Evolutionary conservation across 2,888 invertebrate genomes (phyloP).

Genomic region (Ichneumoninae sp.): DNA sequence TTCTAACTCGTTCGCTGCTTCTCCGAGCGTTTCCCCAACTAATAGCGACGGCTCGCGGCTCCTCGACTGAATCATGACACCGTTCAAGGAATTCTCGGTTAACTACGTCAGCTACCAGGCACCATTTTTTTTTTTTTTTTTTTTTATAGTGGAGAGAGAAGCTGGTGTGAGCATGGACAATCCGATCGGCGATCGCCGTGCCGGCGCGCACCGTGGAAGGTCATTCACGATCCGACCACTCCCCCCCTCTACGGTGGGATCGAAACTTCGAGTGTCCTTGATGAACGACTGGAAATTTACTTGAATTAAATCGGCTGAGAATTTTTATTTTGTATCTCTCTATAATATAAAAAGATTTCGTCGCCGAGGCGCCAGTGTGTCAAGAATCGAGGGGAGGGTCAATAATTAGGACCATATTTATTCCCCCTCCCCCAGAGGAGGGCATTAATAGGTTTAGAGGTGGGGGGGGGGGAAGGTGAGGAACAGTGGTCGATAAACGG

Average conservation of each 20-base stretch:
- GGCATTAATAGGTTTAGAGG: too few relatives aligned
- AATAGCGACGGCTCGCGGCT: constrained; percentile 13
- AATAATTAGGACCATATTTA: too few relatives aligned
- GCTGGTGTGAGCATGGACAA: not conserved
- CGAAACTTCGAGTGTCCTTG: not conserved
- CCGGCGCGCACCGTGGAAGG: constrained; percentile 29
- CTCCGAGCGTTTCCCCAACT: constrained; percentile 24
- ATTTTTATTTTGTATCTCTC: not conserved
- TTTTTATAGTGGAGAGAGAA: not conserved
- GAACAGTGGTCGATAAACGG: too few relatives aligned
- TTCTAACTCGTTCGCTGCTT: constrained; percentile 54
- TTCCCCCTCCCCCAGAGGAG: too few relatives aligned
- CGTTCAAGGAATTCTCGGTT: constrained; percentile 59
- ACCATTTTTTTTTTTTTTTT: constrained; percentile 36
- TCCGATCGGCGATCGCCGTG: constrained; percentile 17
- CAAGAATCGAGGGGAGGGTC: too few relatives aligned
- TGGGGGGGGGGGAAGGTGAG: too few relatives aligned
- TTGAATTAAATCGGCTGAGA: not conserved
- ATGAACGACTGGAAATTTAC: too few relatives aligned
- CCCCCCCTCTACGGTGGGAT: not conserved
- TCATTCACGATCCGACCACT: constrained; percentile 5
- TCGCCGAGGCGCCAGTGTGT: too few relatives aligned
- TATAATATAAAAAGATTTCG: too few relatives aligned
- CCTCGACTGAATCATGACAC: constrained; percentile 56
- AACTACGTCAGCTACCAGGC: constrained; percentile 39